A percentile compares a stretch with the other conserved stretches of the same genome.
Evolutionary conservation across 2,113 vertebrate genomes (phyloP).

Genomic region (Sterrhoptilus dennistouni): DNA sequence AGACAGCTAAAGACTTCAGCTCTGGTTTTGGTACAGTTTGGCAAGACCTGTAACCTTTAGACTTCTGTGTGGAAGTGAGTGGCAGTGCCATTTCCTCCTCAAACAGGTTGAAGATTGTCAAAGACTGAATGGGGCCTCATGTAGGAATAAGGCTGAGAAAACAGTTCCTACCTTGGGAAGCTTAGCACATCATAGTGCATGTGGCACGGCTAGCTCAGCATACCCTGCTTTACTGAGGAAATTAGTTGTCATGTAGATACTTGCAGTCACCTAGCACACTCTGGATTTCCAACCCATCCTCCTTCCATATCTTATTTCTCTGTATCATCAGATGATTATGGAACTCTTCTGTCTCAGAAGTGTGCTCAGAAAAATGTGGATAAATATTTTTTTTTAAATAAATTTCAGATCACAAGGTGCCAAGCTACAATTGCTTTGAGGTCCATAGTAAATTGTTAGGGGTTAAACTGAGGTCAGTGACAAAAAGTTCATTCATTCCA

Average conservation of each 20-base stretch:
- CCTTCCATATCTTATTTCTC: neutral
- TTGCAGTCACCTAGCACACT: neutral
- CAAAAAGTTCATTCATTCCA: conserved; percentile 50
- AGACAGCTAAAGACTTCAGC: neutral
- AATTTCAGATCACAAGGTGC: neutral
- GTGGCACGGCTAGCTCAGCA: neutral
- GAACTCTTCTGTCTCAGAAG: neutral
- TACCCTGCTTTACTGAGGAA: neutral
- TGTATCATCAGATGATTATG: neutral
- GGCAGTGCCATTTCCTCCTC: neutral
- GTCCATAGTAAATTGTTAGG: neutral
- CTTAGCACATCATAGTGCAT: neutral
- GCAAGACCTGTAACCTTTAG: neutral
- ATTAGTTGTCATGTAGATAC: neutral
- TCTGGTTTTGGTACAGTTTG: neutral
- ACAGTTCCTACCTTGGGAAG: neutral
- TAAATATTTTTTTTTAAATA: neutral
- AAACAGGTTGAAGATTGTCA: neutral
- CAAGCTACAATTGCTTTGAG: neutral
- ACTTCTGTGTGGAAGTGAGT: neutral
- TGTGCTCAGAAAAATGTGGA: neutral
- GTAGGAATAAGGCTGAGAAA: neutral
- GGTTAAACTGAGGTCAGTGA: neutral
- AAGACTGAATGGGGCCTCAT: neutral
- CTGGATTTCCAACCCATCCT: neutral